Percentiles rank a stretch among this genome's conserved stretches.
phyloP scores from a whole-genome alignment of 2,888 invertebrate species.

The Polylopha cassiicola region DNA sequence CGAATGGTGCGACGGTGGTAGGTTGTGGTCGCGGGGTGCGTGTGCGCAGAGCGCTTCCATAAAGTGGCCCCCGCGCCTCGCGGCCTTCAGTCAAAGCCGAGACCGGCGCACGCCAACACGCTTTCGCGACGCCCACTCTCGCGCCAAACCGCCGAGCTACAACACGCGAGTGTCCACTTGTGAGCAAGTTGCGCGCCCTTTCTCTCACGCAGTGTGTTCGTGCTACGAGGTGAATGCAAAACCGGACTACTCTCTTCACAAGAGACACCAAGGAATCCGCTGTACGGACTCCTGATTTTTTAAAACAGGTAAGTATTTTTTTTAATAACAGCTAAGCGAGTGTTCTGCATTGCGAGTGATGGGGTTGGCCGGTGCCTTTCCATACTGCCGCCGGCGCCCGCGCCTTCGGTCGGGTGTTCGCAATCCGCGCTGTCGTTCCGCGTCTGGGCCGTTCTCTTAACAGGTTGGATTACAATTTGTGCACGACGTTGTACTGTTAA shows the following conservation, averaged over 20 bases:
- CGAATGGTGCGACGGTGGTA: constrained; percentile 32
- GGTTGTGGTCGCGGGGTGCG: constrained; percentile 45
- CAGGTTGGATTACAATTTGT: constrained; percentile 32
- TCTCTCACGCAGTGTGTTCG: constrained; percentile 74
- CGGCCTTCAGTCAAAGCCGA: constrained; percentile 70
- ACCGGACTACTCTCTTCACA: constrained; percentile 69
- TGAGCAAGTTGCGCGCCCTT: constrained; percentile 69
- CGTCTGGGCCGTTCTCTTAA: constrained; percentile 38
- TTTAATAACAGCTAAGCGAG: constrained; percentile 28
- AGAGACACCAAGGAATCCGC: constrained; percentile 55
- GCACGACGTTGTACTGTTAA: constrained; percentile 38
- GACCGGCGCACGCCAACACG: constrained; percentile 64
- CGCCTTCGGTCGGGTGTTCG: constrained; percentile 26
- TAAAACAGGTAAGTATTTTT: constrained; percentile 54
- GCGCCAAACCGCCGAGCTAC: constrained; percentile 50
- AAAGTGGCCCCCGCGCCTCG: constrained; percentile 70
- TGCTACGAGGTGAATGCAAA: constrained; percentile 73
- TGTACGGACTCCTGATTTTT: constrained; percentile 48
- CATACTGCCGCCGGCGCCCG: constrained; percentile 25
- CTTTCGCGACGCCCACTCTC: constrained; percentile 62
- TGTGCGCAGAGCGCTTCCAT: constrained; percentile 53
- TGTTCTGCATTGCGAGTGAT: constrained; percentile 28
- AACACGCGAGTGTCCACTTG: constrained; percentile 65
- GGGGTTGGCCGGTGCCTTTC: constrained; percentile 13
- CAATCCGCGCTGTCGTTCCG: constrained; percentile 36